Conservation (phyloP, 2,797 vertebrate genomes). For the Xiphophorus birchmanni region DNA sequence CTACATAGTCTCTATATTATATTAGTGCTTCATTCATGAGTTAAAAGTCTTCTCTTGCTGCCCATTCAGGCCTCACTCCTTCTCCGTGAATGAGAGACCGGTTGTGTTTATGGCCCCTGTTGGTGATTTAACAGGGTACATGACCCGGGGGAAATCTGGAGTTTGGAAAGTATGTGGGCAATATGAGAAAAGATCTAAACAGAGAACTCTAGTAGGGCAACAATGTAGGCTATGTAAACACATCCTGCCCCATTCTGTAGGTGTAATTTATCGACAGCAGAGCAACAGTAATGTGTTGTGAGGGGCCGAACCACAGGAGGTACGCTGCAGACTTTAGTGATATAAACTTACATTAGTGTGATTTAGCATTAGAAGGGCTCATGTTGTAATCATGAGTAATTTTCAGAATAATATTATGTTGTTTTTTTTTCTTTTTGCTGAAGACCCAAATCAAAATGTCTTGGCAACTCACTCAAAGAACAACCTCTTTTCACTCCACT, state of each 20-base stretch:
- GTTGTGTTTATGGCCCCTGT: conserved; percentile 61
- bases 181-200: conserved; percentile 60
- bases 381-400: conserved; percentile 10
- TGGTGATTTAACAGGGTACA: conserved; percentile 64
- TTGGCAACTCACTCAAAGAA: not conserved
- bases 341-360: conserved; percentile 1
- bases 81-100: conserved; percentile 31
- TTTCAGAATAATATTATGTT: not conserved
- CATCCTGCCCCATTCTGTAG: conserved; percentile 35
- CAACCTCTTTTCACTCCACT: not conserved
- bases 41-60: conserved; percentile 41
- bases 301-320: conserved; percentile 28
- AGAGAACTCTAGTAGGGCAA: conserved; percentile 19
- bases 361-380: conserved; percentile 5
- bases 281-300: conserved; percentile 31
- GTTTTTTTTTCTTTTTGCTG: not conserved
- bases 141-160: conserved; percentile 54
- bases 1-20: conserved; percentile 48
- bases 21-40: conserved; percentile 68
- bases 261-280: conserved; percentile 40
- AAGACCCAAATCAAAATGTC: conserved; percentile 5
- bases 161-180: conserved; percentile 66
- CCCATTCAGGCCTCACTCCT: conserved; percentile 34
- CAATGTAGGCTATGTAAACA: conserved; percentile 56
- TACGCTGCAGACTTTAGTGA: conserved; percentile 4